These are phyloP conservation scores for Ellobius talpinus DNA, from an alignment of 2,113 vertebrate species.

Conservation along the genomic window DNA sequence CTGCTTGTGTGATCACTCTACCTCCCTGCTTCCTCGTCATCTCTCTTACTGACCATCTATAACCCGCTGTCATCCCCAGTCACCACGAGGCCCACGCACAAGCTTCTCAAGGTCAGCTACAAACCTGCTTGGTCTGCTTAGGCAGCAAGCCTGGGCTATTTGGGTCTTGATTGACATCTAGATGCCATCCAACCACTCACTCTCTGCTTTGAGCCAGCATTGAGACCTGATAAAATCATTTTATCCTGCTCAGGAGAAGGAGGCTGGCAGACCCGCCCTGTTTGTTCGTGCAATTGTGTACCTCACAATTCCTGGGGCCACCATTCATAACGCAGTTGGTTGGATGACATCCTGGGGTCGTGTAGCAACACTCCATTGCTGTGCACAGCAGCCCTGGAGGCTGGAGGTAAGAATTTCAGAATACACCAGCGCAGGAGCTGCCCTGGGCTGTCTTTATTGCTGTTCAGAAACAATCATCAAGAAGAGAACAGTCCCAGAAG, in stretches of 20 bases:
- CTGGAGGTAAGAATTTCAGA: neutral
- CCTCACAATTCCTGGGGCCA: neutral
- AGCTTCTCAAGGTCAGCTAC: conserved; percentile 18
- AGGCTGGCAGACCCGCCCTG: neutral
- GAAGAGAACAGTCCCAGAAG: neutral
- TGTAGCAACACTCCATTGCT: too few species aligned
- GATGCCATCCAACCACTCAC: neutral
- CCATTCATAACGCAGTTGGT: neutral
- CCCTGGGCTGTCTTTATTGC: neutral
- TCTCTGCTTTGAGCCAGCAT: neutral
- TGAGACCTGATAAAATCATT: neutral
- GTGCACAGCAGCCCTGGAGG: neutral
- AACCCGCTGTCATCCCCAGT: neutral
- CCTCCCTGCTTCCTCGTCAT: neutral
- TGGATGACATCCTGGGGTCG: too few species aligned
- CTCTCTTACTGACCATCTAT: neutral
- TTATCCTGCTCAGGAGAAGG: neutral
- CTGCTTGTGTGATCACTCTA: neutral
- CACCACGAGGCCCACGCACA: neutral
- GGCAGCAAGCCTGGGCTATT: neutral
- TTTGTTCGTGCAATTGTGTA: neutral
- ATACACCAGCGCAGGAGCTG: neutral
- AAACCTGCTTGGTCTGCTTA: neutral
- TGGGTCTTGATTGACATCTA: neutral
- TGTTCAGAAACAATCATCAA: neutral